Evolutionary conservation across 2,113 vertebrate genomes (phyloP), one percentile per base, ranked within the genome.

Genomic region (Eretmochelys imbricata): DNA sequence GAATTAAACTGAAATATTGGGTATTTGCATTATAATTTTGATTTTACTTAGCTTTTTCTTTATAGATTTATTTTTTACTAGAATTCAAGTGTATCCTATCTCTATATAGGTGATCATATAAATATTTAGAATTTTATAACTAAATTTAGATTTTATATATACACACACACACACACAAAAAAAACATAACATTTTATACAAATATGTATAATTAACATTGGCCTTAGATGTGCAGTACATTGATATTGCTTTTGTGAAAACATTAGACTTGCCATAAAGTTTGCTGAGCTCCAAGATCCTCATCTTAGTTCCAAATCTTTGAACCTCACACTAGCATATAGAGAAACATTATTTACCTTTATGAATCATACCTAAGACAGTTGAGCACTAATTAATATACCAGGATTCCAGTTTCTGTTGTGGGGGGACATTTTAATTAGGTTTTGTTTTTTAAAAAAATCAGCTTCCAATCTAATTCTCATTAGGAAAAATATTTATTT

Each of bases 1-100:
- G 93, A 98, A 98, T 98, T 98, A 98, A 97, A 98, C 96, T 97
- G 95, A 97, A 98, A 98, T 94, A 97, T 91, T 96, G 91, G 95
- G 97, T 98, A 98, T 98, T 98, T 98, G 98, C 97, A 97, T 65
- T 97, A 96, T 97, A 93, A 91, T 79, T 95, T 92, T 42, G 42
- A 57, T 94, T 97, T 92, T 96, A 93, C 93, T 89, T 81, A 76
- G 82, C 87, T 97, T 97, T 94, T 88, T 91, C 86, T 94, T 90
- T 95, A 95, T 3, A 82, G 82, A 89, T 88, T 91, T 91, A 81
- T 50, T 90, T 62, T 13, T 69, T 9, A 79, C 48, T 79, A 20
- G n/a, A 22, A 38, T 38, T 72, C 65, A 72, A 20, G 16, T 6
- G 16, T n/a, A 69, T 69, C 35, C 62, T n/a, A n/a, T 69, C n/a